Percentiles rank a stretch among this genome's conserved stretches.
phyloP scores from a whole-genome alignment of 2,797 vertebrate genomes.

The Tiaroga cobitis region DNA sequence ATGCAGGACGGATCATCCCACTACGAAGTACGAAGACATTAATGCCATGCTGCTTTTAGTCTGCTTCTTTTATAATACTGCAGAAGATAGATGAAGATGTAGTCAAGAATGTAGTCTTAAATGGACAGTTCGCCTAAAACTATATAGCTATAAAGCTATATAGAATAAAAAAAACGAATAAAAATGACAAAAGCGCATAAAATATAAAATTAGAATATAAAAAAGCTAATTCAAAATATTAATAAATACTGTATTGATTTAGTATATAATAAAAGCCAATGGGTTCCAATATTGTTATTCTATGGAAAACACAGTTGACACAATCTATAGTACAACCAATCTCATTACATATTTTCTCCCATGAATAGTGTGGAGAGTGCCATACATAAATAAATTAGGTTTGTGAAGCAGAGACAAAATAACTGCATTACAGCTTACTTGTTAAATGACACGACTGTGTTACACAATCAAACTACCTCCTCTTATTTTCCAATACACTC shows the following conservation, averaged over 20 bases:
- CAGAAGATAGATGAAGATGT: background rate
- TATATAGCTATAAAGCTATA: too few species aligned
- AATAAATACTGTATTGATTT: background rate
- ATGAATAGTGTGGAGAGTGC: background rate
- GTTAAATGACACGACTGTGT: slow-evolving; percentile 44
- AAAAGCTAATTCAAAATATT: background rate
- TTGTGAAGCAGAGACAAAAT: slow-evolving; percentile 74
- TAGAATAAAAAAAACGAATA: too few species aligned
- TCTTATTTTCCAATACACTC: slow-evolving; percentile 51
- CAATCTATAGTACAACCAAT: background rate
- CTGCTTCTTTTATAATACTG: background rate
- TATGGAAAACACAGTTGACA: background rate
- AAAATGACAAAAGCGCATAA: background rate
- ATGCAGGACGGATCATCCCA: background rate
- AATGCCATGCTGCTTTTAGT: slow-evolving; percentile 7
- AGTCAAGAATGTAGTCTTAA: background rate
- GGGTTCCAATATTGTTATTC: background rate
- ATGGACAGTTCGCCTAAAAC: background rate
- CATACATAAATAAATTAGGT: slow-evolving; percentile 71
- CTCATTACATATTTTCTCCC: background rate
- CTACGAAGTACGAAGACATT: background rate
- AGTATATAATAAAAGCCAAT: background rate
- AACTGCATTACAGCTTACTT: slow-evolving; percentile 66
- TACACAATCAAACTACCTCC: slow-evolving; percentile 21
- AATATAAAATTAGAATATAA: background rate